These are phyloP conservation scores for Acanthurus leucopareius DNA, from an alignment of 2,797 vertebrate genomes.

Conservation along the genomic window DNA sequence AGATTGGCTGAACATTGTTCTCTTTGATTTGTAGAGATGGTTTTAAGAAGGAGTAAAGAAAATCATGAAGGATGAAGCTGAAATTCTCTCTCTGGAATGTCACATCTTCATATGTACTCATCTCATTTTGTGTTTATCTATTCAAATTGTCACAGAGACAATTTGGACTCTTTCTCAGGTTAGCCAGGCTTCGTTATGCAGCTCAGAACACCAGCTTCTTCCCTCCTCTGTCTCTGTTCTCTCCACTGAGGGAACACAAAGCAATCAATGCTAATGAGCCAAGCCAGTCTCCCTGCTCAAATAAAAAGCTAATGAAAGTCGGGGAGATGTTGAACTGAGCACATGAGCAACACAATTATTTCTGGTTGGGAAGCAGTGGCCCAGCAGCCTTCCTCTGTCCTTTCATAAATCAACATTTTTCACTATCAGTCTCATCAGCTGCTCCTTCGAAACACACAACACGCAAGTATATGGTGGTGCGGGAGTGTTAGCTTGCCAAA, in stretches of 20 bases:
- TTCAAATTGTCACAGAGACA: background rate
- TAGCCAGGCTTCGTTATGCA: conserved; percentile 14
- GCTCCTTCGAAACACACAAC: conserved; percentile 1
- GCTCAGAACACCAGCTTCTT: conserved; percentile 22
- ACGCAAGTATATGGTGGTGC: background rate
- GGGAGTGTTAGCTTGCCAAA: background rate
- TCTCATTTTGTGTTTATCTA: background rate
- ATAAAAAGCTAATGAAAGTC: conserved; percentile 75
- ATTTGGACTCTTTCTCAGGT: conserved; percentile 2
- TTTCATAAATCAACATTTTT: conserved; percentile 36
- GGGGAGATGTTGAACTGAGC: conserved; percentile 38
- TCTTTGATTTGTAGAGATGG: conserved; percentile 3
- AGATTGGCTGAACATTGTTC: background rate
- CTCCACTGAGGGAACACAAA: conserved; percentile 41
- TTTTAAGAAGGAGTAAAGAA: conserved; percentile 1
- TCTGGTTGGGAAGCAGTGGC: conserved; percentile 17
- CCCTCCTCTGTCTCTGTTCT: conserved; percentile 12
- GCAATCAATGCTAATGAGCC: conserved; percentile 76
- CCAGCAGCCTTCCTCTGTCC: conserved; percentile 11
- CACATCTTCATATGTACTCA: background rate
- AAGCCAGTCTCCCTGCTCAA: conserved; percentile 62
- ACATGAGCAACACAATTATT: conserved; percentile 40
- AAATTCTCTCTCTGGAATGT: background rate
- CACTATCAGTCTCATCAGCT: conserved; percentile 2
- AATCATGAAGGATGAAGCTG: background rate